Evolutionary conservation across 2,113 vertebrate species (phyloP).

Genomic region (Varanus komodoensis): DNA sequence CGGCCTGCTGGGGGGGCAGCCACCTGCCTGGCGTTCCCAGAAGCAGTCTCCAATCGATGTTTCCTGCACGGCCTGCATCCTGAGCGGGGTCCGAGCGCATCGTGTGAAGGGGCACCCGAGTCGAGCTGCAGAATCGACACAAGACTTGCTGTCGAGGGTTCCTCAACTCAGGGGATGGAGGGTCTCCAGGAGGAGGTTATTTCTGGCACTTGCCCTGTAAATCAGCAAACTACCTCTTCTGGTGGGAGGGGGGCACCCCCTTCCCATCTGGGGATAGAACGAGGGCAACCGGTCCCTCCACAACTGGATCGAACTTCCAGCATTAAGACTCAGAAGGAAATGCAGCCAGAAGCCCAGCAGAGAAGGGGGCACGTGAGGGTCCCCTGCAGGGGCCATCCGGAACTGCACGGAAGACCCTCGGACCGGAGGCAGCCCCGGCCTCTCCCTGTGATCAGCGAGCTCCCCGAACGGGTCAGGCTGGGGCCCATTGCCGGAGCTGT

Average conservation of each 20-base stretch:
- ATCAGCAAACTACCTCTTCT: conserved; percentile 1
- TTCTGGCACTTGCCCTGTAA: neutral
- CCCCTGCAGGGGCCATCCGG: neutral
- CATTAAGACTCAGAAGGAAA: neutral
- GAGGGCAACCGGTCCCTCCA: neutral
- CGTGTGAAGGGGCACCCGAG: neutral
- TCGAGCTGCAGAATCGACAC: neutral
- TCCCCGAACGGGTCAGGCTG: neutral
- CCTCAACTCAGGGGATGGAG: neutral
- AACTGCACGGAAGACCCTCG: neutral
- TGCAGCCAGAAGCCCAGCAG: no score
- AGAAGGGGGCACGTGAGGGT: neutral
- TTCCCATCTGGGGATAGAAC: neutral
- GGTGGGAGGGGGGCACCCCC: neutral
- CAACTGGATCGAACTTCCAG: neutral
- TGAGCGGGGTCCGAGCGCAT: no score
- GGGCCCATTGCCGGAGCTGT: neutral
- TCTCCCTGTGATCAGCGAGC: neutral
- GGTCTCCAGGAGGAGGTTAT: neutral
- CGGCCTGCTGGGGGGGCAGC: no score
- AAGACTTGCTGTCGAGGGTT: neutral
- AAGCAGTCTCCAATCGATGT: neutral
- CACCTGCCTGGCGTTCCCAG: neutral
- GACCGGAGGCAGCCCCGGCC: neutral
- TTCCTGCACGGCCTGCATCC: neutral